Percentiles rank a stretch among this genome's conserved stretches.
Evolutionary conservation across 2,113 vertebrate genomes (phyloP).

Genomic region (Otolemur garnettii): DNA sequence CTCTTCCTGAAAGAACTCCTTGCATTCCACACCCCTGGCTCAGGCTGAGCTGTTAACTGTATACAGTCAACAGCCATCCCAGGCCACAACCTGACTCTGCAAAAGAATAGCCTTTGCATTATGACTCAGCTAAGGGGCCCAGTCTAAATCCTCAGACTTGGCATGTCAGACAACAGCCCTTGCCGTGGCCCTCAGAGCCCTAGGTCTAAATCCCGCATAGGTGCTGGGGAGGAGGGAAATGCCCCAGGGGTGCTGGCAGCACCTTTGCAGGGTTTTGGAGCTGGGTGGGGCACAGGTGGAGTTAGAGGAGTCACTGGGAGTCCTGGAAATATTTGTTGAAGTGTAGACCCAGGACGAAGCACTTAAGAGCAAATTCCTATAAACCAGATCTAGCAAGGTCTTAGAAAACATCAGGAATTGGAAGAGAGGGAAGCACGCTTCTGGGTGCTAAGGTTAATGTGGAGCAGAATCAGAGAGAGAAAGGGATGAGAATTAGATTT

Average conservation of each 20-base stretch:
- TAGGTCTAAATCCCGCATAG: background rate
- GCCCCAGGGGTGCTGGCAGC: background rate
- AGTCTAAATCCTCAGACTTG: background rate
- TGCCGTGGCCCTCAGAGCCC: background rate
- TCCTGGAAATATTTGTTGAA: background rate
- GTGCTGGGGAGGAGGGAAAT: background rate
- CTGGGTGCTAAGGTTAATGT: background rate
- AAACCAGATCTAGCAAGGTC: background rate
- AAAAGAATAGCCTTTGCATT: background rate
- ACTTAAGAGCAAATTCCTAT: background rate
- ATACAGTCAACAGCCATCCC: background rate
- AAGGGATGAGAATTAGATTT: background rate
- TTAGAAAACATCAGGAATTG: background rate
- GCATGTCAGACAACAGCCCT: background rate
- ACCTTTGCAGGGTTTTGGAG: background rate
- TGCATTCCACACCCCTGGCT: background rate
- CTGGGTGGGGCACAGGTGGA: background rate
- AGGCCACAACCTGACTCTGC: constrained; percentile 25
- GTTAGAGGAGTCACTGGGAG: background rate
- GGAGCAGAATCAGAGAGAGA: background rate
- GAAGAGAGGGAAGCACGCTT: background rate
- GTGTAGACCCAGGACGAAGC: background rate
- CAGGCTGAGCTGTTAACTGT: background rate
- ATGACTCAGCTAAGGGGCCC: background rate
- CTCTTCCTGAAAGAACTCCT: background rate